These are phyloP conservation scores for Callipepla californica DNA, from an alignment of 2,113 vertebrate species.

Conservation along the genomic window DNA sequence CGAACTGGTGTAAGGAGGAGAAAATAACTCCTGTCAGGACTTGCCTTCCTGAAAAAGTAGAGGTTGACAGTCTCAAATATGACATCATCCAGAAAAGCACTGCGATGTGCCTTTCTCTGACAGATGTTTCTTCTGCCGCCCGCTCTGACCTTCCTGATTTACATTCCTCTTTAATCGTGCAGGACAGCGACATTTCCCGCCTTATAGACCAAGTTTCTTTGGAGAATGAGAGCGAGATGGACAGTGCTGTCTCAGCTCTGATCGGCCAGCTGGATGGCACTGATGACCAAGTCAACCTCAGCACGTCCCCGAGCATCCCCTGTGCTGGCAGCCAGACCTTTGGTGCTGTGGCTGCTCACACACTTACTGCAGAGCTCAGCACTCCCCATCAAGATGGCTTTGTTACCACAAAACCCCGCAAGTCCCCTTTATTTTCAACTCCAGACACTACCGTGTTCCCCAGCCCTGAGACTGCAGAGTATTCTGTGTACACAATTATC, in stretches of 20 bases:
- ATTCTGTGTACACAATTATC: conserved; percentile 76
- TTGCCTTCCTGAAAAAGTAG: conserved; percentile 24
- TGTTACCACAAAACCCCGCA: background rate
- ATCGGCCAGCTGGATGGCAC: conserved; percentile 86
- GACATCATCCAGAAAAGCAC: background rate
- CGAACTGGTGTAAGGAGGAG: background rate
- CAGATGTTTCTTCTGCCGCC: background rate
- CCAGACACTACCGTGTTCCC: conserved; percentile 48
- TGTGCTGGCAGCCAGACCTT: conserved; percentile 4
- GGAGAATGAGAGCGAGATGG: conserved; percentile 80
- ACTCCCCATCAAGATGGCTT: conserved; percentile 22
- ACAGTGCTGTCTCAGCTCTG: conserved; percentile 87
- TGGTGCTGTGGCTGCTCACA: background rate
- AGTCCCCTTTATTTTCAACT: conserved; percentile 51
- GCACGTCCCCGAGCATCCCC: conserved; percentile 12
- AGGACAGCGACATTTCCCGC: conserved; percentile 89
- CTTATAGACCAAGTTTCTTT: conserved; percentile 91
- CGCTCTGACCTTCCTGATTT: conserved; percentile 49
- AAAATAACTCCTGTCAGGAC: background rate
- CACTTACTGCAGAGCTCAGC: background rate
- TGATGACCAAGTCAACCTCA: conserved; percentile 63
- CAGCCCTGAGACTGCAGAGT: conserved; percentile 83
- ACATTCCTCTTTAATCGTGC: conserved; percentile 73
- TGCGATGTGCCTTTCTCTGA: conserved; percentile 41
- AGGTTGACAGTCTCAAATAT: background rate